Evolutionary conservation across 2,797 vertebrate species (phyloP).

Genomic region (Typhlichthys subterraneus): DNA sequence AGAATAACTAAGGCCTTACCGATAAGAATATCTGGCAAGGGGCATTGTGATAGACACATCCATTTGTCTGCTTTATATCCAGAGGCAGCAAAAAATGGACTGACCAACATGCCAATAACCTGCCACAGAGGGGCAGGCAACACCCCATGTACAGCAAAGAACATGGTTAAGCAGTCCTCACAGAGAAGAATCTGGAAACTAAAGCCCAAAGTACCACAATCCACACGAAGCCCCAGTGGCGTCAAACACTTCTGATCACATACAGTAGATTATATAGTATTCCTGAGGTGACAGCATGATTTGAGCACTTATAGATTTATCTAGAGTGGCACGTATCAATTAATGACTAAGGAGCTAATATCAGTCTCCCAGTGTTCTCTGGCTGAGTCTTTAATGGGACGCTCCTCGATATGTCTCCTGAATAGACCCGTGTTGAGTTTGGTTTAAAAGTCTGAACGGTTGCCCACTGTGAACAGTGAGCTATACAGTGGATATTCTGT

Average conservation of each 20-base stretch:
- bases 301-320: conserved; percentile 60
- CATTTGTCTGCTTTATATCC: conserved; percentile 39
- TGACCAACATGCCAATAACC: conserved; percentile 40
- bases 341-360: conserved; percentile 28
- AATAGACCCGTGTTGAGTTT: too few species aligned
- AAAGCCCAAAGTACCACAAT: conserved; percentile 74
- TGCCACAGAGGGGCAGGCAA: conserved; percentile 50
- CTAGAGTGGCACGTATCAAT: conserved; percentile 44
- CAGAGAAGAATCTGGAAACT: conserved; percentile 70
- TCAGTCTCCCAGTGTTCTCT: background rate
- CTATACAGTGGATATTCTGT: too few species aligned
- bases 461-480: too few species aligned
- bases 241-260: conserved; percentile 78
- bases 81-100: conserved; percentile 48
- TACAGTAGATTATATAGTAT: conserved; percentile 56
- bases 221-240: conserved; percentile 75
- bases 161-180: conserved; percentile 70
- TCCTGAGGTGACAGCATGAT: conserved; percentile 80
- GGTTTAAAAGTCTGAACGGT: too few species aligned
- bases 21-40: conserved; percentile 27
- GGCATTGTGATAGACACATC: conserved; percentile 32
- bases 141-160: conserved; percentile 70
- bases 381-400: conserved; percentile 20
- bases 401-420: too few species aligned
- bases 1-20: conserved; percentile 55